phyloP scores from a whole-genome alignment of 2,113 vertebrate species.

The Callaeas wilsoni region DNA sequence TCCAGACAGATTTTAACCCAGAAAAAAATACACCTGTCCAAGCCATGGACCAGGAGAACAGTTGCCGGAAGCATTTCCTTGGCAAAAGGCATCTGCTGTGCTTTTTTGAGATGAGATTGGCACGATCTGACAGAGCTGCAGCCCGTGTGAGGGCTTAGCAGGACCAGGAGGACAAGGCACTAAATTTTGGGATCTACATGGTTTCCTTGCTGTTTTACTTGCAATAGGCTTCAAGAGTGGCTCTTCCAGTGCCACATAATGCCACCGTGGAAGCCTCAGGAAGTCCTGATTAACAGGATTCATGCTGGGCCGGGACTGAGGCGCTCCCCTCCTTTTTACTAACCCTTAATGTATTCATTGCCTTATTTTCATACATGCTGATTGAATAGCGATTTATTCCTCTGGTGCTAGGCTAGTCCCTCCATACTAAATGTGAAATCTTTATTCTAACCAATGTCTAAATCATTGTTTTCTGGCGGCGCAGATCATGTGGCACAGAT shows the following conservation, averaged over 20 bases:
- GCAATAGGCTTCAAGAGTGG: neutral
- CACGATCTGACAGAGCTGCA: neutral
- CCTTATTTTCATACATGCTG: slow-evolving; percentile 85
- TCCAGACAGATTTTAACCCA: neutral
- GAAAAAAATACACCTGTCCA: neutral
- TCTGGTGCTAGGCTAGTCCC: slow-evolving; percentile 73
- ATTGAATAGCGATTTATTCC: slow-evolving; percentile 88
- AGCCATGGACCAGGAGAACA: neutral
- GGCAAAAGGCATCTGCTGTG: neutral
- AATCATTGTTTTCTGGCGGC: slow-evolving; percentile 78
- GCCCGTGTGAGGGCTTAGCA: rapidly evolving
- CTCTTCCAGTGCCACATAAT: neutral
- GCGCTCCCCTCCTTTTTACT: slow-evolving; percentile 38
- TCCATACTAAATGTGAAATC: slow-evolving; percentile 83
- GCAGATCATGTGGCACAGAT: slow-evolving; percentile 90
- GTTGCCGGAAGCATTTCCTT: neutral
- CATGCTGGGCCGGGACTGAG: neutral
- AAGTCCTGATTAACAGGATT: slow-evolving; percentile 21
- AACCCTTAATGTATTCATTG: slow-evolving; percentile 83
- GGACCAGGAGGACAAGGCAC: neutral
- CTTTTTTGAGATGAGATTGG: neutral
- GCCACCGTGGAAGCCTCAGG: neutral
- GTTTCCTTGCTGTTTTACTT: neutral
- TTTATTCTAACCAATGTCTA: slow-evolving; percentile 84
- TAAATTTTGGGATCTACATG: neutral